Evolutionary conservation across 2,797 vertebrate species (phyloP).

Genomic region (Cryptoprocta ferox): DNA sequence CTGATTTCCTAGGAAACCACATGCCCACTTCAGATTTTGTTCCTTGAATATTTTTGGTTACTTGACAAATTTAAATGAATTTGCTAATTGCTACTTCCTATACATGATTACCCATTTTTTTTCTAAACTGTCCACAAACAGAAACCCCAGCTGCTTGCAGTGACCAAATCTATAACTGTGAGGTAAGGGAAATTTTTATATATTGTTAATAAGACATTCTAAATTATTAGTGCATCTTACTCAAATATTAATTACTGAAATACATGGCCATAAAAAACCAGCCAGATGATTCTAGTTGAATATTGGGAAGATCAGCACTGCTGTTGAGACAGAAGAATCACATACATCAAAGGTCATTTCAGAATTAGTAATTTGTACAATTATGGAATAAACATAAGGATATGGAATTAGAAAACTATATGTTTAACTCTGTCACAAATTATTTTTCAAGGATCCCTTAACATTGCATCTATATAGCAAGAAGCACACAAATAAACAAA

Average conservation of each 20-base stretch:
- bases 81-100: constrained; percentile 45
- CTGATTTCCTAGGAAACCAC: constrained; percentile 21
- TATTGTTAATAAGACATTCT: constrained; percentile 9
- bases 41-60: constrained; percentile 31
- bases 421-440: neutral
- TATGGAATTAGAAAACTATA: neutral
- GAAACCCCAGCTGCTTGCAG: neutral
- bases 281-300: neutral
- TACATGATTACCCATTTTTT: neutral
- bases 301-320: neutral
- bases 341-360: neutral
- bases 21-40: neutral
- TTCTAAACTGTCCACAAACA: neutral
- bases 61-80: constrained; percentile 40
- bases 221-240: neutral
- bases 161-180: neutral
- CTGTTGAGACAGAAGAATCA: constrained; percentile 6
- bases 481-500: constrained; percentile 13
- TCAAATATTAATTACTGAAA: neutral
- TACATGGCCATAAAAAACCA: neutral
- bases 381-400: neutral
- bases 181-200: neutral
- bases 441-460: neutral
- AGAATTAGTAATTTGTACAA: neutral
- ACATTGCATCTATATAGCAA: neutral